Evolutionary conservation across 30 jellyfish, hydroid and myxozoan genomes (phyloP).

Genomic region (Mastigias papua): DNA sequence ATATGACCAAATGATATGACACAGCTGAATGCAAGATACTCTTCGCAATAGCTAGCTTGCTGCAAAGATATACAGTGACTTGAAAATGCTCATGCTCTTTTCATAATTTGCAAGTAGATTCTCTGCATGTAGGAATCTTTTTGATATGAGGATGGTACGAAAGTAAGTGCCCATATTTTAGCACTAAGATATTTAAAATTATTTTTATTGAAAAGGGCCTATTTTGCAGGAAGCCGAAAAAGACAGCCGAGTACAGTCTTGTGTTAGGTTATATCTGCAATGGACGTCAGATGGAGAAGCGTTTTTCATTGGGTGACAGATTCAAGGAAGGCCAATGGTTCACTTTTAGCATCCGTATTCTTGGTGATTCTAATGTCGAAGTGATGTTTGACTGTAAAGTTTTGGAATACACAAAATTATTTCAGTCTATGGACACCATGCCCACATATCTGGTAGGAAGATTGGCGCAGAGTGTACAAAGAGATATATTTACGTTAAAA

Average conservation of each 20-base stretch:
- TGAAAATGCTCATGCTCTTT: too few species aligned
- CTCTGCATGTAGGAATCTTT: too few species aligned
- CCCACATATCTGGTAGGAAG: conserved; percentile 58
- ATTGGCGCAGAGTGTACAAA: conserved; percentile 34
- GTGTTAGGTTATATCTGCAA: conserved; percentile 21
- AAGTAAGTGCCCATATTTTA: too few species aligned
- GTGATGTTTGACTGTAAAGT: conserved; percentile 25
- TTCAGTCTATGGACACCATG: conserved; percentile 5
- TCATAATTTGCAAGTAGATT: too few species aligned
- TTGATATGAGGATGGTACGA: too few species aligned
- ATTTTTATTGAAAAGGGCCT: too few species aligned
- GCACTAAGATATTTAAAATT: too few species aligned
- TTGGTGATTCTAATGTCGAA: conserved; percentile 15
- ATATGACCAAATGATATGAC: too few species aligned
- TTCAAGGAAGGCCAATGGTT: conserved; percentile 46
- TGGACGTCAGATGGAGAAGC: neutral
- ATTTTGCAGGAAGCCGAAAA: neutral
- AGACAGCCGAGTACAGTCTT: conserved; percentile 13
- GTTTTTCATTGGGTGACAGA: conserved; percentile 7
- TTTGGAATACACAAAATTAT: neutral
- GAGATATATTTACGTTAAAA: conserved; percentile 36
- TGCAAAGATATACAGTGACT: too few species aligned
- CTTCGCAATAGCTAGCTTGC: too few species aligned
- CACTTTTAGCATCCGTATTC: conserved; percentile 41
- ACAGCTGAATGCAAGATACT: too few species aligned